Percentiles rank a stretch among this genome's conserved stretches.
Conservation (phyloP, 2,113 vertebrate species). For the Ascaphus truei region DNA sequence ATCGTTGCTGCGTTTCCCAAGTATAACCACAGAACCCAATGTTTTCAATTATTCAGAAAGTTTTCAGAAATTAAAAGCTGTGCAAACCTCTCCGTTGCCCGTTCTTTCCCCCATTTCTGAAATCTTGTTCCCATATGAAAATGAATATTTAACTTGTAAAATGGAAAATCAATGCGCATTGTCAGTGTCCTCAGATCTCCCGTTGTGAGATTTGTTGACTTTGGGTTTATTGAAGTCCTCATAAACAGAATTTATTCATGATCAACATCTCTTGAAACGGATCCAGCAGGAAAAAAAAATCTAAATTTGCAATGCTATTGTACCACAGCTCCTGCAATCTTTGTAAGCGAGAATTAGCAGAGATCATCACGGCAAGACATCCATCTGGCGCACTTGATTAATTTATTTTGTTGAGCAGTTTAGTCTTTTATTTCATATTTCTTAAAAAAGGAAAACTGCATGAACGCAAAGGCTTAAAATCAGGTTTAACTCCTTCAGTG, state of each 20-base stretch:
- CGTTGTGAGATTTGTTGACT: background rate
- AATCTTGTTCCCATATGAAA: too few relatives aligned
- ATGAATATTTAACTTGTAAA: too few relatives aligned
- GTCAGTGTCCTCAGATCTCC: background rate
- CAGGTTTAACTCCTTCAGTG: too few relatives aligned
- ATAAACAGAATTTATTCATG: background rate
- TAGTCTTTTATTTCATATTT: constrained; percentile 18
- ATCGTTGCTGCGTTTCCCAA: too few relatives aligned
- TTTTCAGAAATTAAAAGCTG: too few relatives aligned
- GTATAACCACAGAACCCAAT: too few relatives aligned
- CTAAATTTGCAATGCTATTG: background rate
- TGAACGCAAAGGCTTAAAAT: constrained; percentile 26
- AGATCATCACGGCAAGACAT: background rate
- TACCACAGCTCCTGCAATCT: background rate
- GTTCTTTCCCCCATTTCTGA: too few relatives aligned
- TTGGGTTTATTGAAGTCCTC: background rate
- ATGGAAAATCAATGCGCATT: too few relatives aligned
- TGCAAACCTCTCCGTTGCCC: too few relatives aligned
- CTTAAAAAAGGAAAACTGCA: constrained; percentile 35
- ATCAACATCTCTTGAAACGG: background rate
- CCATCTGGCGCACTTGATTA: background rate
- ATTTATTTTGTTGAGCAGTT: constrained; percentile 11
- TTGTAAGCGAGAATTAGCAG: background rate
- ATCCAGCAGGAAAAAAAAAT: background rate
- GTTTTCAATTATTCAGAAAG: too few relatives aligned